Base-by-base conservation (phyloP, 2,888 invertebrate species). In the Trachelus troglodyta region DNA sequence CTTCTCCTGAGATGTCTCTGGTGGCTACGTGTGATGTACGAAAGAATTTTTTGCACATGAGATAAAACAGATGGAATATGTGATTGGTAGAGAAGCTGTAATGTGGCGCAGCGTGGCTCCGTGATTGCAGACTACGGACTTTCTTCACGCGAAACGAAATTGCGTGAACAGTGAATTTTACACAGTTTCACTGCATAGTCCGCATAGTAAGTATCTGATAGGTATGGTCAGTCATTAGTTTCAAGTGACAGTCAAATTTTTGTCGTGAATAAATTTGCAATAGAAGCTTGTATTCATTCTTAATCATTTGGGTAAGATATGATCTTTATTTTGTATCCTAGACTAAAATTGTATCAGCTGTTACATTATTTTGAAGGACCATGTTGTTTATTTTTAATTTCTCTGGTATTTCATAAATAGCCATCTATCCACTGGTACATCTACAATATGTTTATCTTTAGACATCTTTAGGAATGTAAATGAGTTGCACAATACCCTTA, bases 381-480 rank as follows among this genome's bases (percentile, higher is more conserved):
- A 75, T 77, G 3, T 4, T 69, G 34, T 77, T 74, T 77, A 73
- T 74, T 77, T 77, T 77, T 74, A 77, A 56, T 74, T 69, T 34
- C 23, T 40, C 56, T 68, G 37, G 31, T 56, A 34, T 33, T 69
- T 75, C 75, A 69, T 69, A 69, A 75, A 77, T 75, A 77, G 77
- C 56, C 23, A 56, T 56, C 40, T 71, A 68, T 74, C 71, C 77
- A 75, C 56, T 75, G 71, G 75, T 71, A 75, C 3, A 33, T 37
- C 69, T 77, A 69, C 77, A 77, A 77, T 77, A 77, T 77, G 77
- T 75, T 77, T 77, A 77, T 77, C 69, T 77, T 75, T 77, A 77
- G 77, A 77, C 74, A 71, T 75, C 40, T 30, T 31, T n/a, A 69
- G 34, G 31, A 75, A 75, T 69, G 75, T 77, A 35, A 75, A 77